These are phyloP conservation scores for Dryadula phaetusa DNA, from an alignment of 2,888 invertebrate species.

Conservation along the genomic window DNA sequence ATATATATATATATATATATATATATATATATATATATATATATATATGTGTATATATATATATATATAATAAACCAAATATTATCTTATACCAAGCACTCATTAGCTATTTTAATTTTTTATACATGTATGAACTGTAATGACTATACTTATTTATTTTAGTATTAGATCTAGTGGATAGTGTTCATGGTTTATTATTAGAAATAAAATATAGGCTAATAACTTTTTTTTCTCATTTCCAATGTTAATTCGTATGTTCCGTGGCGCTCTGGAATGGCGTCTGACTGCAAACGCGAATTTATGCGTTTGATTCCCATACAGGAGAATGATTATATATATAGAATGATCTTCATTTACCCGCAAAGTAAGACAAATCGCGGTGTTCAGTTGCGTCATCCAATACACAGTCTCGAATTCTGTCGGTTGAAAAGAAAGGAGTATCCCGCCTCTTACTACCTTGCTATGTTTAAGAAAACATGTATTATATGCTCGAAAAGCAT, in stretches of 20 bases:
- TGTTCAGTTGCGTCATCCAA: too few species aligned
- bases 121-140: neutral
- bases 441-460: too few species aligned
- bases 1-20: neutral
- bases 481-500: too few species aligned
- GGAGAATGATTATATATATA: too few species aligned
- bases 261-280: too few species aligned
- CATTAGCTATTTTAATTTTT: neutral
- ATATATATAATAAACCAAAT: slow-evolving; percentile 4
- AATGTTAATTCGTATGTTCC: neutral
- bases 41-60: neutral
- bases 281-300: too few species aligned
- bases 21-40: neutral
- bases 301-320: too few species aligned
- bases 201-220: neutral
- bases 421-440: too few species aligned
- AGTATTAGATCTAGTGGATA: neutral
- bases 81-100: slow-evolving; percentile 12
- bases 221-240: neutral
- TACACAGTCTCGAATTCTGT: too few species aligned
- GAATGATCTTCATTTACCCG: too few species aligned
- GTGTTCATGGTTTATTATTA: neutral
- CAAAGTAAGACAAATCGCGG: too few species aligned
- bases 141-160: neutral
- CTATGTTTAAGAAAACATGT: too few species aligned